Conservation (phyloP, 2,888 invertebrate species). For the Chrysomela aeneicollis region DNA sequence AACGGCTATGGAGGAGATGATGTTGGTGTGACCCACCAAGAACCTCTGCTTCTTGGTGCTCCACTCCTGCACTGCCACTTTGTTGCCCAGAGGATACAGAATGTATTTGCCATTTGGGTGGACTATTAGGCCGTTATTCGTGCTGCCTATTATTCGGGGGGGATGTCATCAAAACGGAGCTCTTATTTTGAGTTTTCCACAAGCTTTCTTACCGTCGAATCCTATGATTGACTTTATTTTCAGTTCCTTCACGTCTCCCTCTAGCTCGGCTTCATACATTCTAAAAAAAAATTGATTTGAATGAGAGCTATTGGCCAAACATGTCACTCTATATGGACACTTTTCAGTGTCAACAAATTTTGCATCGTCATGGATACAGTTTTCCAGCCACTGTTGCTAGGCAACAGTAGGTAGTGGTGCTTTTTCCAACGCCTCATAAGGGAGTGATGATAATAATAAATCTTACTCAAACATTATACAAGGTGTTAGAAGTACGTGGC, state of each 20-base stretch:
- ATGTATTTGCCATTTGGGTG: conserved; percentile 78
- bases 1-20: conserved; percentile 78
- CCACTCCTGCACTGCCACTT: conserved; percentile 77
- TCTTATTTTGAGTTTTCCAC: not conserved
- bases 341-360: not conserved
- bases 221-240: conserved; percentile 78
- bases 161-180: conserved; percentile 17
- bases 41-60: conserved; percentile 76
- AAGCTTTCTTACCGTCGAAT: conserved; percentile 75
- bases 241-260: conserved; percentile 68
- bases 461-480: too few species aligned
- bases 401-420: not conserved
- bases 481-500: too few species aligned
- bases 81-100: conserved; percentile 81
- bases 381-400: not conserved
- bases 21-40: conserved; percentile 81
- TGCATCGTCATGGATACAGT: not conserved
- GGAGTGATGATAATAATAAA: too few species aligned
- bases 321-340: not conserved
- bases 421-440: too few species aligned
- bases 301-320: not conserved
- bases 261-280: conserved; percentile 23
- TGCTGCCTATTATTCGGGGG: conserved; percentile 56
- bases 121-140: conserved; percentile 68
- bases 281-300: not conserved